Evolutionary conservation across 2,888 invertebrate genomes (phyloP), one percentile per base, ranked within the genome.

Genomic region (Xestia c-nigrum): DNA sequence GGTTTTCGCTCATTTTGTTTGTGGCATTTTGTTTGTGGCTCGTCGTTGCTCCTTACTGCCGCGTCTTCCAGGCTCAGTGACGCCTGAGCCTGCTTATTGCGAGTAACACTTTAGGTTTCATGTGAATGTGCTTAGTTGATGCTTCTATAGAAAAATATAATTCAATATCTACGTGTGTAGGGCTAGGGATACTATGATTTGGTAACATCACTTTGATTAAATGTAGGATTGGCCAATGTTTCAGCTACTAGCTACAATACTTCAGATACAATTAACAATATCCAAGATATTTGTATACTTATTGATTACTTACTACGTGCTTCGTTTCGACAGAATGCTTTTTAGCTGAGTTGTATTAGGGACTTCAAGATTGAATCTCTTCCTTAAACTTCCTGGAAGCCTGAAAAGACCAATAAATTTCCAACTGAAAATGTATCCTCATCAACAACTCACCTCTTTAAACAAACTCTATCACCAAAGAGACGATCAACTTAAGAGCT

Each of bases 401-500:
- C 63, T 19, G 5, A 1, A 50, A 24, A 16, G 19, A 24, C 43
- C 31, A n/a, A 31, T 50, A 19, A 38, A 72, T 43, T 4, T 14
- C 12, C 38, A 31, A 47, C 40, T 24, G 16, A 14, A 64, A 24
- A 12, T 16, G 31, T 38, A 4, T 12, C 9, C 5, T 82, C 52
- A 71, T 61, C 47, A 50, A 61, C 50, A 40, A 43, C 7, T 57
- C 59, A 65, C 24, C 50, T 14, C 19, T 55, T 55, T 46, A 71
- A 85, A 76, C 46, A 50, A 71, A 65, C 64, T 72, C 68, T 21
- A 52, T 68, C 64, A 67, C 50, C 3, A 71, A 43, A 47, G 59
- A 70, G 46, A 50, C 68, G 68, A 69, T 65, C 31, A 63, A 38
- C 10, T 16, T 69, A 72, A 86, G 70, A 84, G 84, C 86, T 86